Percentiles rank a stretch among this genome's conserved stretches.
phyloP scores from a whole-genome alignment of 1,140 invertebrate species.

The Trachelipus rathkii region DNA sequence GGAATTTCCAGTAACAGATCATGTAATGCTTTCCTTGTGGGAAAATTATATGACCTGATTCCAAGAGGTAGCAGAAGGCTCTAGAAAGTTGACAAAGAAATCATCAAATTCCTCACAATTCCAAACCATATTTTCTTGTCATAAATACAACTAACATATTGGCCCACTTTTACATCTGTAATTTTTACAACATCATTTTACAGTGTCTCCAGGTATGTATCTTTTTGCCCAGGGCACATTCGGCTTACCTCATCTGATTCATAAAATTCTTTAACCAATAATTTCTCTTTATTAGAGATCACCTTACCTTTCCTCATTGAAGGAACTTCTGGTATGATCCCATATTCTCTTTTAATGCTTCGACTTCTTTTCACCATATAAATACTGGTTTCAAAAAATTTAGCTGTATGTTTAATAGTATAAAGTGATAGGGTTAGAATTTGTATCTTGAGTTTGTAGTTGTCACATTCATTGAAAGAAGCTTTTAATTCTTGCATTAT shows the following conservation, averaged over 20 bases:
- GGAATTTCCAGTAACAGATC: neutral
- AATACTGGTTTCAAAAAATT: constrained; percentile 2
- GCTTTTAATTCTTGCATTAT: neutral
- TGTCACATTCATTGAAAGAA: neutral
- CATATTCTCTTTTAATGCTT: constrained; percentile 7
- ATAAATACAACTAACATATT: neutral
- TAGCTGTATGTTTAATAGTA: neutral
- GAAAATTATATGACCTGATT: neutral
- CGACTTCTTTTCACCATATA: neutral
- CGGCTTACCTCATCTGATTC: constrained; percentile 6
- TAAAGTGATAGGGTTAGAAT: no score
- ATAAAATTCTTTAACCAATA: neutral
- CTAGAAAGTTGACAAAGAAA: neutral
- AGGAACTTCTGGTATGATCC: neutral
- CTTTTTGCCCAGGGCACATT: constrained; percentile 18
- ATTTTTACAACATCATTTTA: neutral
- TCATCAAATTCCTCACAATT: constrained; percentile 10
- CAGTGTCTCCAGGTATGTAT: neutral
- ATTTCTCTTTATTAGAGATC: constrained; percentile 5
- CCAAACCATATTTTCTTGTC: neutral
- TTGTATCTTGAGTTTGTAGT: neutral
- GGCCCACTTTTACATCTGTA: neutral
- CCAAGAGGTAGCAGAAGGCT: neutral
- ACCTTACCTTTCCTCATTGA: constrained; percentile 12
- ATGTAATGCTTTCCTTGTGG: neutral